phyloP scores from a whole-genome alignment of 2,797 vertebrate genomes.

The Valencia hispanica region DNA sequence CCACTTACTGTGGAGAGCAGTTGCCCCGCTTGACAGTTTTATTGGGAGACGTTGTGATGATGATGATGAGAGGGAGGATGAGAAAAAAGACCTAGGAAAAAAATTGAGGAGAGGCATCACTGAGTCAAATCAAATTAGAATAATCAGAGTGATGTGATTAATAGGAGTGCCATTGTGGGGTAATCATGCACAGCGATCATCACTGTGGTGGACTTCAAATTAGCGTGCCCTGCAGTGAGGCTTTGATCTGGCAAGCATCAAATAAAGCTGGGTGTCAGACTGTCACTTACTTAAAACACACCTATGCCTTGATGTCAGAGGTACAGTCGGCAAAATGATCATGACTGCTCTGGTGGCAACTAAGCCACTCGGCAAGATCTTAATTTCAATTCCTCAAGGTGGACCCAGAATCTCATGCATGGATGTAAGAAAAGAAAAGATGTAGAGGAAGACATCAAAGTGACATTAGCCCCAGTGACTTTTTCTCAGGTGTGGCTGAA shows the following conservation, averaged over 20 bases:
- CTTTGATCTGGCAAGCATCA: slow-evolving; percentile 84
- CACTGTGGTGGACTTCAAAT: slow-evolving; percentile 82
- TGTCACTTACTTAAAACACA: slow-evolving; percentile 82
- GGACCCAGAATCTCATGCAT: slow-evolving; percentile 49
- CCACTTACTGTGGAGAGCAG: slow-evolving; percentile 77
- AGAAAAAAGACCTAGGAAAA: slow-evolving; percentile 48
- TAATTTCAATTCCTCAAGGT: slow-evolving; percentile 62
- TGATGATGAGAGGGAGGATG: slow-evolving; percentile 65
- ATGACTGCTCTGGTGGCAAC: slow-evolving; percentile 62
- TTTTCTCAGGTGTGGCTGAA: slow-evolving; percentile 49
- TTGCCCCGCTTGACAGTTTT: slow-evolving; percentile 82
- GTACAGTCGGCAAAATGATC: slow-evolving; percentile 67
- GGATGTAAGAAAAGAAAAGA: slow-evolving; percentile 32
- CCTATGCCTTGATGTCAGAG: slow-evolving; percentile 76
- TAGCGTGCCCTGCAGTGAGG: slow-evolving; percentile 76
- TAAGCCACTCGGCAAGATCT: slow-evolving; percentile 56
- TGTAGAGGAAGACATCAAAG: slow-evolving; percentile 69
- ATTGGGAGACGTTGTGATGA: slow-evolving; percentile 76
- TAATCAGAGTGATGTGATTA: slow-evolving; percentile 85
- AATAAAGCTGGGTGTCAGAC: slow-evolving; percentile 76
- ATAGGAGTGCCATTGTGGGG: slow-evolving; percentile 83
- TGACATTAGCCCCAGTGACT: slow-evolving; percentile 59
- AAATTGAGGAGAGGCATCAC: slow-evolving; percentile 65
- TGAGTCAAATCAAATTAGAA: slow-evolving; percentile 84
- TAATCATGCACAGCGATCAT: slow-evolving; percentile 82